phyloP scores from a whole-genome alignment of 1,140 invertebrate species.

The Dendroctonus ponderosae region DNA sequence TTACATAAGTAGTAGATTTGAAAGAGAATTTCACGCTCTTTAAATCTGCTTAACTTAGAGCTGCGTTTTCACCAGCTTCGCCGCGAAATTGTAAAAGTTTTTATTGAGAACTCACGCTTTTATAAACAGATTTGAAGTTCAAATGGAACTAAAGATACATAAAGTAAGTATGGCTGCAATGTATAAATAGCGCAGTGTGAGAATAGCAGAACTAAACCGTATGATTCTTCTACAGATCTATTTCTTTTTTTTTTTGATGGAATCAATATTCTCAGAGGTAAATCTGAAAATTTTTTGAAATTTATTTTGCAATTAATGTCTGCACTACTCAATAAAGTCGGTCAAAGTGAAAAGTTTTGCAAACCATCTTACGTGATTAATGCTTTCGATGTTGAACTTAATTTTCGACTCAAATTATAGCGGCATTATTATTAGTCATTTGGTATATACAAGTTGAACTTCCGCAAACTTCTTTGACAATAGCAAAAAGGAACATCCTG shows the following conservation, averaged over 20 bases:
- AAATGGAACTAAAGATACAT: not conserved
- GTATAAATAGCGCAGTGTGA: no score
- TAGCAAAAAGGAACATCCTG: conserved; percentile 13
- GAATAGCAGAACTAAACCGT: no score
- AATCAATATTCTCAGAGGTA: no score
- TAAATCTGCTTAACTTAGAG: not conserved
- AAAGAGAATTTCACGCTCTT: conserved; percentile 1
- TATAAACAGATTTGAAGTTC: not conserved
- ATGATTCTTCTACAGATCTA: no score
- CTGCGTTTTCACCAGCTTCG: not conserved
- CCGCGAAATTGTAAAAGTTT: conserved; percentile 1
- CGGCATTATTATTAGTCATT: conserved; percentile 12
- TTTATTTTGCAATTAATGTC: no score
- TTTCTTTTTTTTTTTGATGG: no score
- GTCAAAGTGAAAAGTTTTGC: not conserved
- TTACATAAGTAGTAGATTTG: no score
- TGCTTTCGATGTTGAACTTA: conserved; percentile 5
- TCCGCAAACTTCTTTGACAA: conserved; percentile 13
- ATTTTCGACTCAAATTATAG: conserved; percentile 8
- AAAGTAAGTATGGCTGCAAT: no score
- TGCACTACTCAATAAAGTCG: no score
- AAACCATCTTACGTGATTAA: conserved; percentile 3
- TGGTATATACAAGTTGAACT: conserved; percentile 3
- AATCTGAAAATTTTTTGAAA: no score
- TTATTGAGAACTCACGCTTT: not conserved